Evolutionary conservation across 2,888 invertebrate genomes (phyloP).

Genomic region (Thymelicus sylvestris): DNA sequence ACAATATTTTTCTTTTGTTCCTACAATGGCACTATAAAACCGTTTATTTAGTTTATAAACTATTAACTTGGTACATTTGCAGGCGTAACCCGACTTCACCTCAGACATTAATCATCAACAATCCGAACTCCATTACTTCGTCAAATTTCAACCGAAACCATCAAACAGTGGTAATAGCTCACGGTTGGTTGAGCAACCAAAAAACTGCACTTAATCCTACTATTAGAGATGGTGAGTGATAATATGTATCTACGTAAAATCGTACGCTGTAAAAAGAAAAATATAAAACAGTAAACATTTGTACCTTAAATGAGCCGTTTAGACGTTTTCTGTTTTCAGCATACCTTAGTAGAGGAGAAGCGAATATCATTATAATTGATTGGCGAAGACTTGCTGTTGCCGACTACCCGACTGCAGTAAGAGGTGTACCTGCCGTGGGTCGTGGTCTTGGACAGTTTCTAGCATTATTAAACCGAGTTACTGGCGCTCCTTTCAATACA

Average conservation of each 20-base stretch:
- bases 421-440: constrained; percentile 54
- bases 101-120: constrained; percentile 53
- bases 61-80: constrained; percentile 24
- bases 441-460: constrained; percentile 56
- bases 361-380: constrained; percentile 56
- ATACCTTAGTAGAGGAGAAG: constrained; percentile 47
- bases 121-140: constrained; percentile 49
- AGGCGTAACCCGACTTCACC: constrained; percentile 51
- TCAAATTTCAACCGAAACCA: constrained; percentile 56
- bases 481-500: constrained; percentile 48
- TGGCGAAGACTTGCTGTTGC: constrained; percentile 53
- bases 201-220: constrained; percentile 47
- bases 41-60: too few species aligned
- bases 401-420: constrained; percentile 51
- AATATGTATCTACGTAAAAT: not conserved
- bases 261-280: too few species aligned
- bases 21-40: too few species aligned
- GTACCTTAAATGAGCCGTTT: not conserved
- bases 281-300: too few species aligned
- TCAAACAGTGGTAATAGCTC: constrained; percentile 55
- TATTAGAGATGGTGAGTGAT: constrained; percentile 54
- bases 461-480: constrained; percentile 48
- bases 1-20: too few species aligned
- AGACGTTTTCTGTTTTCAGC: constrained; percentile 44
- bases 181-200: constrained; percentile 59